These are phyloP conservation scores for Adineta ricciae DNA, from an alignment of 2,888 invertebrate species.

Conservation along the genomic window DNA sequence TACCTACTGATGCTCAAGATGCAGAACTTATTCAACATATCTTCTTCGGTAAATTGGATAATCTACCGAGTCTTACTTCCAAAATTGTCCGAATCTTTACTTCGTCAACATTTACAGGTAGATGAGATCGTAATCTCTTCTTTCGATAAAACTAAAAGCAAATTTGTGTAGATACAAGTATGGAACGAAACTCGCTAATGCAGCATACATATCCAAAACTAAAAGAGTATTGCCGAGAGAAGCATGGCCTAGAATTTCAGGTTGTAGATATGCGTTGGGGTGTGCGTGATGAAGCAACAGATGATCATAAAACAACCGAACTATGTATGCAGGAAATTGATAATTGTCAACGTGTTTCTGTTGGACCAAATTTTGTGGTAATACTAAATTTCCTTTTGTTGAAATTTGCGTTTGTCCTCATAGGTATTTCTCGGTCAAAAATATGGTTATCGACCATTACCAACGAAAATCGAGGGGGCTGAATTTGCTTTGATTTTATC, in stretches of 20 bases:
- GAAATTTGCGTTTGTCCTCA: not conserved
- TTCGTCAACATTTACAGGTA: slow-evolving; percentile 94
- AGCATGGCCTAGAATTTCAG: slow-evolving; percentile 94
- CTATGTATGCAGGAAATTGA: slow-evolving; percentile 94
- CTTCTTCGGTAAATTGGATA: slow-evolving; percentile 52
- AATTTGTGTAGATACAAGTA: slow-evolving; percentile 68
- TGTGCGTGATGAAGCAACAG: slow-evolving; percentile 90
- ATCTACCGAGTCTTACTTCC: slow-evolving; percentile 83
- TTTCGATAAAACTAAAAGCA: not conserved
- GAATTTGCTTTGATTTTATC: slow-evolving; percentile 44
- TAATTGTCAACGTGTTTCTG: slow-evolving; percentile 87
- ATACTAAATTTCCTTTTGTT: not conserved
- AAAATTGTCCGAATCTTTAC: slow-evolving; percentile 96
- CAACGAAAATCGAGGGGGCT: slow-evolving; percentile 80
- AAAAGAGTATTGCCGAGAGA: slow-evolving; percentile 90
- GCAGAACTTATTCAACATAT: slow-evolving; percentile 25
- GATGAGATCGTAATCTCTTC: slow-evolving; percentile 35
- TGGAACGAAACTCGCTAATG: slow-evolving; percentile 93
- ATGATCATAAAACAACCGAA: slow-evolving; percentile 98
- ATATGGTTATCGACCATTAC: slow-evolving; percentile 93
- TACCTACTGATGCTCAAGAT: not conserved
- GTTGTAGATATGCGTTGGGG: slow-evolving; percentile 99
- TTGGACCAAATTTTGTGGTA: slow-evolving; percentile 87
- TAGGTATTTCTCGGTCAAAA: slow-evolving; percentile 89
- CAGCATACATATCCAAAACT: slow-evolving; percentile 91